phyloP scores from a whole-genome alignment of 2,797 vertebrate genomes.

The Mergus octosetaceus region DNA sequence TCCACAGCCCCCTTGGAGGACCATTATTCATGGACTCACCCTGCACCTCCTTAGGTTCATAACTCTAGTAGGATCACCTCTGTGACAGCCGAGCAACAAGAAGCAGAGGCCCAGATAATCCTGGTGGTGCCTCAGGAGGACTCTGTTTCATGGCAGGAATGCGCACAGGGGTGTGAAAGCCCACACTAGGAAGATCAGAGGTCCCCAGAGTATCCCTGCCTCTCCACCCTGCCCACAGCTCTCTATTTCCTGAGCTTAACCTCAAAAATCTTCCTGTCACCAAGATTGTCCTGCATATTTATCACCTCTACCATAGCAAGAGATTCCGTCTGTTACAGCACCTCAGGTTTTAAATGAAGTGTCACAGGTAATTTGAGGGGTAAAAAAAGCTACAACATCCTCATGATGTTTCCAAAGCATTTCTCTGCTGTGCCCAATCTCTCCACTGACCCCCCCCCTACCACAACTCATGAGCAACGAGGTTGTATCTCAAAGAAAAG shows the following conservation, averaged over 20 bases:
- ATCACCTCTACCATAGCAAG: neutral
- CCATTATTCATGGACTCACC: neutral
- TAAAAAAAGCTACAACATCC: neutral
- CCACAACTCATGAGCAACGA: neutral
- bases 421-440: neutral
- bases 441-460: neutral
- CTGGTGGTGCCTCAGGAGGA: rapidly evolving
- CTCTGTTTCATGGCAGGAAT: neutral
- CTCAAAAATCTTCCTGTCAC: neutral
- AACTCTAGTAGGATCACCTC: neutral
- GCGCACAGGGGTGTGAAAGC: rapidly evolving
- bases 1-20: neutral
- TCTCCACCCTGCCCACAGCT: neutral
- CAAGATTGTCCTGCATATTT: neutral
- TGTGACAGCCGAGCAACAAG: rapidly evolving
- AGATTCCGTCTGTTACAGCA: neutral
- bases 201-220: neutral
- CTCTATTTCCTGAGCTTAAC: neutral
- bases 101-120: neutral
- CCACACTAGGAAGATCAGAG: neutral
- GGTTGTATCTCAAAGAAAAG: neutral
- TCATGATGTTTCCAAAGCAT: neutral
- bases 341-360: slow-evolving; percentile 18
- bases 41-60: rapidly evolving
- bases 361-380: neutral